Base-by-base conservation (phyloP, 2,113 vertebrate species). In the Dipodomys merriami region DNA sequence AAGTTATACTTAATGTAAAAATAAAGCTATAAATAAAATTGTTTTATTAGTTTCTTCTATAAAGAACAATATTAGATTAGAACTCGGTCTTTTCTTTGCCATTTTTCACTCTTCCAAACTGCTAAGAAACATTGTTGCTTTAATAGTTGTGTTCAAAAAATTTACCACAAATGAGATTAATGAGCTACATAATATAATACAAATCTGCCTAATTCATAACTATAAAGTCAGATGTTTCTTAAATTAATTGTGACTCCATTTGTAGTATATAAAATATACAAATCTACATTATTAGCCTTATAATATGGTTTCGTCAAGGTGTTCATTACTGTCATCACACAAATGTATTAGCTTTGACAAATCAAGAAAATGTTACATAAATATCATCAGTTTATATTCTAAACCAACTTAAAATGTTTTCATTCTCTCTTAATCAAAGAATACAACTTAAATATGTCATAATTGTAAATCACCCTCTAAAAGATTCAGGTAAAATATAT, bases 221-320 rank as follows among this genome's bases (percentile, higher is more conserved):
- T 83, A 33, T 90, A 67, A 65, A 84, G 8, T 92, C 20, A 86
- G 46, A 83, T 79, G 19, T 81, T 94, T 95, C 86, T 69, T 87
- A 93, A 73, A 77, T 91, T 84, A 93, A 94, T 78, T 64, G n/a
- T 95, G 81, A 94, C 57, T 82, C 9, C 90, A 19, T 92, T 96
- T 90, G 60, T 82, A 95, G 30, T 15, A 68, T 65, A 86, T 65
- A 88, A 62, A 46, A 64, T 27, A 22, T 7, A 92, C 15, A 33
- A 6, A 88, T 88, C 60, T 44, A 57, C 15, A 57, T 57, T 57
- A 57, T 57, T 57, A 57, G 12, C 33, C 65, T 84, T 49, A 83
- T 49, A 88, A 81, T 57, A 57, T 57, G 23, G 1, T 5, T 73
- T 35, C n/a, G 86, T 94, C 88, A 90, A 93, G n/a, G n/a, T n/a